Base-by-base conservation (phyloP, 2,888 invertebrate genomes). In the Odontothrips loti region DNA sequence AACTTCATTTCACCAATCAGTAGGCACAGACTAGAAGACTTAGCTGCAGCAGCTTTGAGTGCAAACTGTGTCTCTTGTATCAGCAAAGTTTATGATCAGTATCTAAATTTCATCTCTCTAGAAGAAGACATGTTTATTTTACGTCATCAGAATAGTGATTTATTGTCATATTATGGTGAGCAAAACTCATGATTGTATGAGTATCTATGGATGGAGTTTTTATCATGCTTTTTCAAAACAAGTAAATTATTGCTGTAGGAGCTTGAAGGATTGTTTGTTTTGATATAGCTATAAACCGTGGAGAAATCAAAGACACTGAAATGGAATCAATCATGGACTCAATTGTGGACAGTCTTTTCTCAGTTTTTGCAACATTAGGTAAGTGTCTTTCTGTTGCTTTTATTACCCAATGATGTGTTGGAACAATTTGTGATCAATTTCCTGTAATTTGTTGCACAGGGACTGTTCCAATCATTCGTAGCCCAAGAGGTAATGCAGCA, bases 121-220 rank as follows among this genome's bases (percentile, higher is more conserved):
- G 99, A 99, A 89, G 98, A 99, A 88, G 98, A 99, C 87, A 91
- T 99, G 87, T 99, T 99, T 88, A 92, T 96, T 81, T 89, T 98
- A 85, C 93, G 96, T 86, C 96, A 98, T 88, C 96, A 97, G 87
- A 95, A 96, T 86, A 95, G 95, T 85, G 96, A 97, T 85, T 88
- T 92, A 75, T 90, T 98, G 82, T 97, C 98, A 1, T 99, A 98
- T 88, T 98, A 98, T 89, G 93, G 95, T 94, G 89, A 88, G 87
- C 87, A n/a, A n/a, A n/a, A n/a, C n/a, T n/a, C n/a, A n/a, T n/a
- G n/a, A n/a, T n/a, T n/a, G n/a, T n/a, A n/a, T n/a, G n/a, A n/a
- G n/a, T n/a, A n/a, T n/a, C n/a, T n/a, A n/a, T n/a, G n/a, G n/a
- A n/a, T n/a, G n/a, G n/a, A n/a, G n/a, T 29, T 4, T 79, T 29